Evolutionary conservation across 1,140 invertebrate genomes (phyloP), one percentile per base, ranked within the genome.

Genomic region (Drosophila malerkotliana): DNA sequence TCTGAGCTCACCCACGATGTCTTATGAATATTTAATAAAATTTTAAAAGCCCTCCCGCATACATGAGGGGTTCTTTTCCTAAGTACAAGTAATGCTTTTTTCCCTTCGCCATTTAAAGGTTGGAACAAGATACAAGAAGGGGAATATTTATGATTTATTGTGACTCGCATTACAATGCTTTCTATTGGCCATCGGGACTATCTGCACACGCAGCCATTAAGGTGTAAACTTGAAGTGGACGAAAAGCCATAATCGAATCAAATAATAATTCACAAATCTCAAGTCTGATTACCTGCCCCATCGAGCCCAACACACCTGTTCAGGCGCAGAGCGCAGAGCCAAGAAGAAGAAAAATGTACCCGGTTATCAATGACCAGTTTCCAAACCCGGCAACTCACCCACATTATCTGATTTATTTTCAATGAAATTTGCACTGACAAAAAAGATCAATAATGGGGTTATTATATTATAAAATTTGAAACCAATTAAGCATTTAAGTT

Each of bases 261-360:
- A 77, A 75, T 71, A 77, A 56, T 56, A 73, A 56, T 66, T 71
- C 56, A 21, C 39, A 30, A 52, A 61, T 66, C 54, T 55, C 37
- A 5, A 12, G 54, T 39, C 58, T 63, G 79, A 87, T 88, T 77
- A 73, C 51, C 15, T 44, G 14, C 28, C 4, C 12, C 6, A 56
- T 24, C 32, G 53, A 26, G 53, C 45, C 39, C 54, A 32, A 28
- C 77, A 88, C 82, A 87, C 82, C 82, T 87, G 82, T 63, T 83
- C 58, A 12, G 18, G 24, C 28, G 30, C 41, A 49, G 15, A 44
- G 56, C 44, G 30, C 41, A 49, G 18, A 39, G 59, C 44, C 7
- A 79, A 80, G 82, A 56, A 66, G 69, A 60, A 79, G 82, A 59
- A 30, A 74, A 76, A 79, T 82, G 75, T 88, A 88, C 82, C 63